These are phyloP conservation scores for Plagiodera versicolora DNA, from an alignment of 2,888 invertebrate species.

Conservation along the genomic window DNA sequence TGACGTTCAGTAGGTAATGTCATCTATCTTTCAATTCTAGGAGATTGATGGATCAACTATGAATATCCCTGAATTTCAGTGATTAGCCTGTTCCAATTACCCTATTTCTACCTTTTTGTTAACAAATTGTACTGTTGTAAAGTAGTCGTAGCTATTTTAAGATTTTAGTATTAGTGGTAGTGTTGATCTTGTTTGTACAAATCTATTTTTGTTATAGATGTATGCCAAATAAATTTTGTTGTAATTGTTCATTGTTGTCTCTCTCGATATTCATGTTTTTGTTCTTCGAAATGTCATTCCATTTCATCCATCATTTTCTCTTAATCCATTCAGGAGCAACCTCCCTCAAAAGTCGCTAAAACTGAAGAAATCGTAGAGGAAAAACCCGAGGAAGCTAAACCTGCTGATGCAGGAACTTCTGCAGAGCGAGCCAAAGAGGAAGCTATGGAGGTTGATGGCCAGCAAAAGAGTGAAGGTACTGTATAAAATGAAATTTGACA, in stretches of 20 bases:
- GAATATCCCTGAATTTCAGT: no score
- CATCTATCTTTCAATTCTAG: no score
- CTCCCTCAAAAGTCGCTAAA: constrained; percentile 61
- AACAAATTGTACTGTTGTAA: not conserved
- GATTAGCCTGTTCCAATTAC: not conserved
- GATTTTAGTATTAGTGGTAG: constrained; percentile 4
- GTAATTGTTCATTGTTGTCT: constrained; percentile 3
- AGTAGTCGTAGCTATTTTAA: not conserved
- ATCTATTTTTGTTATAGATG: no score
- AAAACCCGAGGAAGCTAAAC: constrained; percentile 16
- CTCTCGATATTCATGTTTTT: constrained; percentile 5
- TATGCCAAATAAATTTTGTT: constrained; percentile 5
- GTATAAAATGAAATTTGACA: not conserved
- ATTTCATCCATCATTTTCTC: constrained; percentile 17
- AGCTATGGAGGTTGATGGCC: constrained; percentile 34
- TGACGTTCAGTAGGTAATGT: no score
- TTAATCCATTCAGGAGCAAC: constrained; percentile 44
- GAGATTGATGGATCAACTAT: no score
- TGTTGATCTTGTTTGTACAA: no score
- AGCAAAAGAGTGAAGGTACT: constrained; percentile 17
- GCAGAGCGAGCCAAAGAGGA: constrained; percentile 29
- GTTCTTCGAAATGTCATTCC: not conserved
- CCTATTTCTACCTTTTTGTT: not conserved
- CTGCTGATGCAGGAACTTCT: not conserved
- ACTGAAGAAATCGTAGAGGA: constrained; percentile 46